Conservation (phyloP, 2,797 vertebrate species). For the Miichthys miiuy region DNA sequence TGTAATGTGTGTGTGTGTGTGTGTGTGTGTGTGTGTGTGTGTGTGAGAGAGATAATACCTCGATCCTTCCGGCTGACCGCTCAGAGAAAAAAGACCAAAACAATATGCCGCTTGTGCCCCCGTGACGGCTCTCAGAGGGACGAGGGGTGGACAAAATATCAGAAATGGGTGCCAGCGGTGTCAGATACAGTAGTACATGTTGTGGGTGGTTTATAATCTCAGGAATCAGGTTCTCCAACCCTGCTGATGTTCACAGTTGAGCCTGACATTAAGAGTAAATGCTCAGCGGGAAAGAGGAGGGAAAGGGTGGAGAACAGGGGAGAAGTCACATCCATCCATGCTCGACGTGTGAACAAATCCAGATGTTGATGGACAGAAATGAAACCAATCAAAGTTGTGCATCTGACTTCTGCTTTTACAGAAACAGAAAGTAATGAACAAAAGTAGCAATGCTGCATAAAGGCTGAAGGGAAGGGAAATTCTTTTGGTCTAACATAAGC, state of each 20-base stretch:
- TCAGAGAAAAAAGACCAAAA: not conserved
- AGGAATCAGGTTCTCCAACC: too few relatives aligned
- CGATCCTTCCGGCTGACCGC: slow-evolving; percentile 2
- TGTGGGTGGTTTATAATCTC: not conserved
- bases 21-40: not conserved
- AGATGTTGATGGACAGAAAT: not conserved
- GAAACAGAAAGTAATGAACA: too few relatives aligned
- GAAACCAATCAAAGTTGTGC: too few relatives aligned
- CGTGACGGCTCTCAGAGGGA: too few relatives aligned
- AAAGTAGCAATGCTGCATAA: too few relatives aligned
- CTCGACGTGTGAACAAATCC: not conserved
- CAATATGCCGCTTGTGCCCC: not conserved
- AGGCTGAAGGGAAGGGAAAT: too few relatives aligned
- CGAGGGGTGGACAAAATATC: too few relatives aligned
- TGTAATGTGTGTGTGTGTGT: not conserved
- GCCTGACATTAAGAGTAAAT: accelerated
- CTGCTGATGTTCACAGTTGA: not conserved
- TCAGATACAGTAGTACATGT: too few relatives aligned
- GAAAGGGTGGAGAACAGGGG: not conserved
- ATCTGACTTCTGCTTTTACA: too few relatives aligned
- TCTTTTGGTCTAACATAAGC: too few relatives aligned
- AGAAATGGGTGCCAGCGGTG: too few relatives aligned
- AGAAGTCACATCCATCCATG: too few relatives aligned
- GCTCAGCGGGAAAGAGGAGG: not conserved
- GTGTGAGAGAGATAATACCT: not conserved